Percentiles rank a stretch among this genome's conserved stretches.
phyloP scores from a whole-genome alignment of 2,797 vertebrate genomes.

The Hippocampus kuda region DNA sequence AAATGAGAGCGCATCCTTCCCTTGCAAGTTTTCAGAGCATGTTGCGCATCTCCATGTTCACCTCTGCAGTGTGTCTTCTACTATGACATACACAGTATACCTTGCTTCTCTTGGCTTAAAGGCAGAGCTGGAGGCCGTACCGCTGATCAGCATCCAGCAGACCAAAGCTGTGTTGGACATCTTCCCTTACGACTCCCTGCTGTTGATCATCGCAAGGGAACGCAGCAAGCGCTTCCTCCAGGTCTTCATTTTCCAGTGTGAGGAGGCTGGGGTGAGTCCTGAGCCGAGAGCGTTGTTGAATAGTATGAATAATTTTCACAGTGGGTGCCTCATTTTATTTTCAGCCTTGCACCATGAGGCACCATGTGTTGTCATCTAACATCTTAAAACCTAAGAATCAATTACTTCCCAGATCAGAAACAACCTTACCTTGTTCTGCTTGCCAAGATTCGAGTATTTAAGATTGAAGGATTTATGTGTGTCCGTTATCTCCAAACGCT shows the following conservation, averaged over 20 bases:
- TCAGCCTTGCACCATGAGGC: no score
- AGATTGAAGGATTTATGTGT: no score
- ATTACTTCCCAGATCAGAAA: no score
- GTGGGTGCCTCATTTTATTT: not conserved
- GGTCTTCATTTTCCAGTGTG: conserved; percentile 82
- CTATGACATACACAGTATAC: not conserved
- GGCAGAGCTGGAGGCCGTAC: conserved; percentile 74
- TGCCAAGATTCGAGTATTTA: no score
- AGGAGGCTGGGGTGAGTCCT: conserved; percentile 71
- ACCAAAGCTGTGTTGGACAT: conserved; percentile 59
- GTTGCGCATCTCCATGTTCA: not conserved
- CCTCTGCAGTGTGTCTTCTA: not conserved
- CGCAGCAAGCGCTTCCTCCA: conserved; percentile 36
- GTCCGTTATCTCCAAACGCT: no score
- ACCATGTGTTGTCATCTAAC: no score
- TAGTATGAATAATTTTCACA: not conserved
- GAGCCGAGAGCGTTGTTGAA: not conserved
- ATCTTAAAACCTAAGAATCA: no score
- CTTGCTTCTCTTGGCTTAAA: conserved; percentile 28
- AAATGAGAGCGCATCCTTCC: not conserved
- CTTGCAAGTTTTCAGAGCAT: not conserved
- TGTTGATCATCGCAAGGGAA: conserved; percentile 67
- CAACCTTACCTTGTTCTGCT: no score
- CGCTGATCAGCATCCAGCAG: conserved; percentile 58
- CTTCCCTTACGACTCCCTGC: conserved; percentile 72